Evolutionary conservation across 2,113 vertebrate genomes (phyloP).

Genomic region (Hippocampus guttulatus): DNA sequence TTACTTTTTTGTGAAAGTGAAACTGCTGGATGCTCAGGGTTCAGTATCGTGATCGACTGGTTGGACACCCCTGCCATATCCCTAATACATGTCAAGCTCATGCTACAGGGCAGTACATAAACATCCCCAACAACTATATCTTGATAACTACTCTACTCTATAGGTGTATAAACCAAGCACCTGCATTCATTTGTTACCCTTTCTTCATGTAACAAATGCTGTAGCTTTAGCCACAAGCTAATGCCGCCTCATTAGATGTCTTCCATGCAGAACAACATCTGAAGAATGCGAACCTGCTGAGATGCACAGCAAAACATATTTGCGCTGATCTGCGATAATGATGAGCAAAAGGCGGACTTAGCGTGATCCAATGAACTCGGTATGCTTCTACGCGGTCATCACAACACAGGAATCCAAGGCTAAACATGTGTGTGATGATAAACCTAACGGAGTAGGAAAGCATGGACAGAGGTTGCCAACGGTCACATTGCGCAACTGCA

Average conservation of each 20-base stretch:
- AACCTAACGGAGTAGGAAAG: neutral
- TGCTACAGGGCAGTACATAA: no score
- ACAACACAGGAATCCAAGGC: neutral
- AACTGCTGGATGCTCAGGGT: no score
- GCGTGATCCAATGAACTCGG: no score
- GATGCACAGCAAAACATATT: constrained; percentile 42
- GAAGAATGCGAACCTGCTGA: constrained; percentile 60
- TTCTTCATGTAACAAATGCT: neutral
- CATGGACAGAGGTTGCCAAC: neutral
- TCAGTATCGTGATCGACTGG: no score
- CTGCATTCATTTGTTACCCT: neutral
- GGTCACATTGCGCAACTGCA: neutral
- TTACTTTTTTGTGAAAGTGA: no score
- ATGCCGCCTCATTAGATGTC: constrained; percentile 21
- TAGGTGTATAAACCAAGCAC: neutral
- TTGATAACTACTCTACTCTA: neutral
- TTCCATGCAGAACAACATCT: constrained; percentile 25
- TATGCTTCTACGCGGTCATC: neutral
- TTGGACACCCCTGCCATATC: no score
- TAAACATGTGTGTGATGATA: neutral
- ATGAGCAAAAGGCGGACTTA: constrained; percentile 11
- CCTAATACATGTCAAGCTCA: no score
- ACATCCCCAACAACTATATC: no score
- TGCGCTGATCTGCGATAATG: constrained; percentile 65
- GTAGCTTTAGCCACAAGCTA: constrained; percentile 15